Conservation (phyloP, 2,888 invertebrate genomes). For the Thera britannica region DNA sequence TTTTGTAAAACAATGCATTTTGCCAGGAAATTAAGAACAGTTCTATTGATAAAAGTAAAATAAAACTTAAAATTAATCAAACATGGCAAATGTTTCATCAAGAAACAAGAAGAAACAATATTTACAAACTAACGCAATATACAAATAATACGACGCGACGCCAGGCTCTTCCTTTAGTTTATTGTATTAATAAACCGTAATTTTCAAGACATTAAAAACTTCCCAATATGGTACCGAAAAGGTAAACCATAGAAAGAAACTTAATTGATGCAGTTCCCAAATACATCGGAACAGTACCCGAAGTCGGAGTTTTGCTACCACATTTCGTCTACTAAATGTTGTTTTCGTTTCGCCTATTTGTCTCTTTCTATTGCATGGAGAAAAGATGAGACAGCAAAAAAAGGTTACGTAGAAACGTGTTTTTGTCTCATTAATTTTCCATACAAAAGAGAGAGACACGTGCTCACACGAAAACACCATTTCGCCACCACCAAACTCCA, state of each 20-base stretch:
- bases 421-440: no score
- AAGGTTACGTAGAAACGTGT: no score
- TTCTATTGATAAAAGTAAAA: slow-evolving; percentile 32
- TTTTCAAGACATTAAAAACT: background rate
- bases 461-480: no score
- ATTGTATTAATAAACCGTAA: background rate
- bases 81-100: slow-evolving; percentile 63
- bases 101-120: slow-evolving; percentile 64
- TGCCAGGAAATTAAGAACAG: slow-evolving; percentile 4
- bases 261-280: background rate
- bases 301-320: no score
- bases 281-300: background rate
- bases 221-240: background rate
- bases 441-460: no score
- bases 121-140: slow-evolving; percentile 69
- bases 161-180: background rate
- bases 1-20: background rate
- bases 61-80: slow-evolving; percentile 53
- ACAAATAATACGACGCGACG: slow-evolving; percentile 45
- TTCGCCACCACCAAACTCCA: no score
- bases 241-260: background rate
- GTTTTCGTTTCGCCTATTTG: no score
- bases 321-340: no score
- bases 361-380: no score
- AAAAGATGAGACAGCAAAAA: no score